Evolutionary conservation across 1,140 invertebrate genomes (phyloP).

Genomic region (Ruditapes philippinarum): DNA sequence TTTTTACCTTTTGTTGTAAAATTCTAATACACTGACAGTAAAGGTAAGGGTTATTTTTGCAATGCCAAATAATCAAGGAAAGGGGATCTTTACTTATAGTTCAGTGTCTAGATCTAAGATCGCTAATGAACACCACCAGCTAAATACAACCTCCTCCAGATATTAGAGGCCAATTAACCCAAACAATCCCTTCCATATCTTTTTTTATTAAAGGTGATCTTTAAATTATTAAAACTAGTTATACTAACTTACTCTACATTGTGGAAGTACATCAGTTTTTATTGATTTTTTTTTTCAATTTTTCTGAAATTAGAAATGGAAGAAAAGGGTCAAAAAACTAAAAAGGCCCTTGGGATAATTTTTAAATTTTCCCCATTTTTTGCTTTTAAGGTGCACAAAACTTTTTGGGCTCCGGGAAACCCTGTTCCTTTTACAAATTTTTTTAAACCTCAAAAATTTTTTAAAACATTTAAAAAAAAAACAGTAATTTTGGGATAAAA

Average conservation of each 20-base stretch:
- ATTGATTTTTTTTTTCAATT: neutral
- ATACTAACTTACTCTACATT: neutral
- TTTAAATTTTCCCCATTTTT: too few species aligned
- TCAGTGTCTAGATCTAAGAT: conserved; percentile 29
- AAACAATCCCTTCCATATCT: too few species aligned
- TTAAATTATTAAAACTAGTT: neutral
- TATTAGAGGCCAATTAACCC: neutral
- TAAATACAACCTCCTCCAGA: conserved; percentile 16
- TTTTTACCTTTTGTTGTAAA: conserved; percentile 28
- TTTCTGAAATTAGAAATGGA: too few species aligned
- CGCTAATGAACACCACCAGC: conserved; percentile 36
- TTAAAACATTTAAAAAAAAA: neutral
- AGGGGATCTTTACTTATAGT: conserved; percentile 19
- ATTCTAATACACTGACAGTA: conserved; percentile 42
- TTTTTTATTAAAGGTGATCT: neutral
- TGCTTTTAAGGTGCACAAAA: too few species aligned
- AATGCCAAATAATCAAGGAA: conserved; percentile 12
- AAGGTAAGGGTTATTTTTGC: conserved; percentile 24
- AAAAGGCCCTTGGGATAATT: too few species aligned
- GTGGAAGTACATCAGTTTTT: conserved; percentile 10
- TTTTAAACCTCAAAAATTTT: neutral
- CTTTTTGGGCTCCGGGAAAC: neutral
- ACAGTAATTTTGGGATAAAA: too few species aligned
- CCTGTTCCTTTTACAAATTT: neutral
- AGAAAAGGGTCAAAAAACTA: too few species aligned